Conservation (phyloP, 2,797 vertebrate species). For the Centroberyx gerrardi region DNA sequence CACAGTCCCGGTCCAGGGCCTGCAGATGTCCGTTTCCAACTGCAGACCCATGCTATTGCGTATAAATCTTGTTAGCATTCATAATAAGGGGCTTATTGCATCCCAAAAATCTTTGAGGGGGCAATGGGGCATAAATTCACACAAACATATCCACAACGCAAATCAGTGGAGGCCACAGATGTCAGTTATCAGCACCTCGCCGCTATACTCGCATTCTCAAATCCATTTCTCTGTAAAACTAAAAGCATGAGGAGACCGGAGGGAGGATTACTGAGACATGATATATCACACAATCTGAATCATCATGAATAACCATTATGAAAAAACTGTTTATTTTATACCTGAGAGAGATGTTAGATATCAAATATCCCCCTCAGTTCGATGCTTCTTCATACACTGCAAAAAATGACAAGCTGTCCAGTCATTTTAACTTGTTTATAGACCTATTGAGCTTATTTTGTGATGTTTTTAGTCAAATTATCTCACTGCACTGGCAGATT, state of each 20-base stretch:
- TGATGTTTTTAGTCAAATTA: too few species aligned
- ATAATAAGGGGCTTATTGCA: background rate
- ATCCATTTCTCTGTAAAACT: conserved; percentile 21
- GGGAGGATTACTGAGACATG: conserved; percentile 7
- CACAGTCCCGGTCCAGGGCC: background rate
- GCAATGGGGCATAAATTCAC: too few species aligned
- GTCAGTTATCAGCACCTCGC: background rate
- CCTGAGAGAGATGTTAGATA: conserved; percentile 28
- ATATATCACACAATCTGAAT: conserved; percentile 12
- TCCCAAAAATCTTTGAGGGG: background rate
- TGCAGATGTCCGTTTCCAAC: too few species aligned
- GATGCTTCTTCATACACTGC: background rate
- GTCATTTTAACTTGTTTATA: too few species aligned
- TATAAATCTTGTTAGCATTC: background rate
- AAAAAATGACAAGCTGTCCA: too few species aligned
- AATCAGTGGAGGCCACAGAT: background rate
- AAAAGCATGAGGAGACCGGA: background rate
- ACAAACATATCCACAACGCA: background rate
- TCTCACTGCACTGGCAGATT: too few species aligned
- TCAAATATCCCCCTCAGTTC: conserved; percentile 6
- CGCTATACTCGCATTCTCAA: conserved; percentile 10
- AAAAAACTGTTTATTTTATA: conserved; percentile 18
- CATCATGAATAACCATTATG: conserved; percentile 14
- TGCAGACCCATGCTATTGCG: too few species aligned
- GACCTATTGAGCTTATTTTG: too few species aligned